Base-by-base conservation (phyloP, 2,888 invertebrate genomes). In the Tortricodes alternella region DNA sequence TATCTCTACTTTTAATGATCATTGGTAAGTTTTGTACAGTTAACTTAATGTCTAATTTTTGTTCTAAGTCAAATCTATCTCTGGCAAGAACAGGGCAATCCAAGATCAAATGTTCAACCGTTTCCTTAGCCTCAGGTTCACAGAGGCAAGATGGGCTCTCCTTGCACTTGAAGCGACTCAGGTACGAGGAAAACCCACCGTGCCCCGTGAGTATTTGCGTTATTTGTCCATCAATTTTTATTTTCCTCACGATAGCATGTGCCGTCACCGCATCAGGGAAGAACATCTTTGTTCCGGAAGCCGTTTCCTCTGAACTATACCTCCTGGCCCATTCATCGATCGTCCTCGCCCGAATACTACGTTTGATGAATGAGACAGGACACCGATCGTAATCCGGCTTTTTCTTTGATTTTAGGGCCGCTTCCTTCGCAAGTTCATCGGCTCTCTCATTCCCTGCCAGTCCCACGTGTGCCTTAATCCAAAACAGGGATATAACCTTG, bases 341-440 rank as follows among this genome's bases (percentile, higher is more conserved):
- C 35, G 35, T 7, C 2, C 8, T 9, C 16, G 8, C 5, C 0
- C 35, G 16, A 3, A 35, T 35, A 0, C 1, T 1, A 8, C 35
- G 35, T 15, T 44, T 44, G 27, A 44, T 15, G 44, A 24, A 44
- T 44, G 44, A 44, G 2, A 44, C 24, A 19, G 44, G 44, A 7
- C 44, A 44, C 29, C 3, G 6, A 2, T 44, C 44, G 16, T 44
- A 44, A 8, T 44, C 27, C 27, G 44, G 44, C 3, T 27, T 44
- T 1, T 3, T 11, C 16, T 27, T 44, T 2, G 3, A 5, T 2
- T 44, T 11, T 15, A 44, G 9, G 8, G 44, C 44, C 9, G 44
- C 44, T 0, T 44, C 27, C 8, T 44, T 44, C 2, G 44, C 44
- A 0, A 44, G 29, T 5, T 16, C 27, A 9, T 44, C 44, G 0